Conservation (phyloP, 1,140 invertebrate genomes). For the Formica exsecta region DNA sequence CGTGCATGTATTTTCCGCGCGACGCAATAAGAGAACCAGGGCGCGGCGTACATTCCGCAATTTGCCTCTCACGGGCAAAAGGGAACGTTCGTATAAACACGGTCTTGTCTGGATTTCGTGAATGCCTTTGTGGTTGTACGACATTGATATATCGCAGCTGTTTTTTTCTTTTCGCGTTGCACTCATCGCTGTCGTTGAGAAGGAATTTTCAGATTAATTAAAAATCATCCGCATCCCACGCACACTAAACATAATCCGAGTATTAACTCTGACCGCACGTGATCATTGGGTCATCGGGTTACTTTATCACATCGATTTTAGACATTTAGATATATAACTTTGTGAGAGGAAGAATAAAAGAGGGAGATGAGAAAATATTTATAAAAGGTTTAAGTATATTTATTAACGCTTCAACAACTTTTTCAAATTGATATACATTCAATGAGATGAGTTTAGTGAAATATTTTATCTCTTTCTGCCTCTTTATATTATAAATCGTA, state of each 20-base stretch:
- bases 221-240: not conserved
- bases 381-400: not conserved
- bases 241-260: not conserved
- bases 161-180: not conserved
- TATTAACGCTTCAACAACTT: not conserved
- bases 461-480: not conserved
- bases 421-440: not conserved
- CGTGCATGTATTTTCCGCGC: slow-evolving; percentile 39
- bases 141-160: slow-evolving; percentile 44
- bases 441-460: not conserved
- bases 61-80: slow-evolving; percentile 58
- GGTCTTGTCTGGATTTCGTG: slow-evolving; percentile 41
- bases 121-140: slow-evolving; percentile 18
- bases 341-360: not conserved
- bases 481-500: slow-evolving; percentile 1
- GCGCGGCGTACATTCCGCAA: slow-evolving; percentile 55
- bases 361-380: not conserved
- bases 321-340: not conserved
- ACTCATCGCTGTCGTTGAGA: slow-evolving; percentile 1
- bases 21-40: slow-evolving; percentile 57
- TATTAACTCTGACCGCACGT: not conserved
- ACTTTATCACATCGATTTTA: not conserved
- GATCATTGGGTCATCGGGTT: not conserved
- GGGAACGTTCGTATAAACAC: slow-evolving; percentile 21
- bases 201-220: slow-evolving; percentile 43